A percentile compares a stretch with the other conserved stretches of the same genome.
Evolutionary conservation across 2,113 vertebrate genomes (phyloP).

Genomic region (Zosterops pallidus): DNA sequence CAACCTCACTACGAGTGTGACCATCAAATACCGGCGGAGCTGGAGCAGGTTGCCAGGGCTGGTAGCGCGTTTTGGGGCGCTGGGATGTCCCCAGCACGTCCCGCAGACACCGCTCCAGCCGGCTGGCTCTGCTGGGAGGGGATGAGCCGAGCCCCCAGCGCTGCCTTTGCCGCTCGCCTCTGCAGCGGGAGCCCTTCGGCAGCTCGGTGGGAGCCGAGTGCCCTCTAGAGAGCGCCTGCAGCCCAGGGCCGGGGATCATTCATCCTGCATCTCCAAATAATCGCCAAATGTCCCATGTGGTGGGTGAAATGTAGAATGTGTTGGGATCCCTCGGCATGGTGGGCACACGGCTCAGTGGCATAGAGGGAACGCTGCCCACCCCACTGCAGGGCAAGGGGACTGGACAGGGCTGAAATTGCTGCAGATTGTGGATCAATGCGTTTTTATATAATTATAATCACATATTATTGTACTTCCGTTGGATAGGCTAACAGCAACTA

Average conservation of each 20-base stretch:
- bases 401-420: background rate
- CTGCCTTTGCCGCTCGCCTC: accelerated
- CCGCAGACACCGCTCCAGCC: accelerated
- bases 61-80: accelerated
- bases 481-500: background rate
- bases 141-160: background rate
- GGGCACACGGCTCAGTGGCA: accelerated
- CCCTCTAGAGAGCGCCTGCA: slow-evolving; percentile 23
- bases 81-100: background rate
- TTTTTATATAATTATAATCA: background rate
- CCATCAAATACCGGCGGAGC: accelerated
- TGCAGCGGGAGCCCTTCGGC: background rate
- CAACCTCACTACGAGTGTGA: accelerated
- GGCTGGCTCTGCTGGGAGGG: background rate
- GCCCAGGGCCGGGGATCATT: background rate
- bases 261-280: background rate
- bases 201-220: background rate
- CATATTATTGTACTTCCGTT: accelerated
- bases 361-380: background rate
- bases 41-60: background rate
- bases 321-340: accelerated
- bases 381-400: background rate
- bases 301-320: accelerated
- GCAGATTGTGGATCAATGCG: accelerated
- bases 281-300: accelerated